Base-by-base conservation (phyloP, 2,797 vertebrate genomes). In the Phyllotis vaccarum region DNA sequence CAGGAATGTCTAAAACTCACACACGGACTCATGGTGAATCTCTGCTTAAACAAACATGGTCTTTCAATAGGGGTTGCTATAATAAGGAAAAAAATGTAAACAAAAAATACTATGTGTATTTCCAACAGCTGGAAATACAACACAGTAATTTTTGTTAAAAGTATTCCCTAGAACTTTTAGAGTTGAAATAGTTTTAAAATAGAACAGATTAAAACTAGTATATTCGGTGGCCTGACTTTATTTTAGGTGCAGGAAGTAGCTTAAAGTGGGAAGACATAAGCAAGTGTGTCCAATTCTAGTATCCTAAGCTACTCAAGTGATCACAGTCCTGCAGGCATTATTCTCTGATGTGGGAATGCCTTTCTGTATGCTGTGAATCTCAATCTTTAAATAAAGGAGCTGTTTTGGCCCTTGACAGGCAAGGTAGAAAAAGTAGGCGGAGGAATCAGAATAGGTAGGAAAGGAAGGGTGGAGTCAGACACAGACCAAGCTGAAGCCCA, bases 1-100 rank as follows among this genome's bases (percentile, higher is more conserved):
- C 74, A 97, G 95, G 94, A 97, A 96, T 97, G 94, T 92, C 87
- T 54, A 68, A 94, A 93, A 91, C 89, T 96, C 88, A 90, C 8
- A 92, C 10, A 62, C 22, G 49, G 49, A 93, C 89, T 93, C 87
- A 66, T 13, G 76, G 31, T 86, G 29, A 86, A 60, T 54, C 86
- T 93, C 89, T 87, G 31, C 29, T 85, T 90, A 95, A 97, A 95
- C 49, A 96, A 86, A 72, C 72, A 92, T 0, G 3, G 76, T 62
- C 95, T 89, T 94, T 95, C 70, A 94, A 75, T 2, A 88, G 54
- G 62, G 56, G 79, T 3, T 88, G 14, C 3, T 81, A 54, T 72
- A 72, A 60, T 96, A 90, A 93, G 92, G 24, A 89, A 29, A 68
- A 86, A 95, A 62, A 37, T 64, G 60, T 6, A 86, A 88, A 70